Base-by-base conservation (phyloP, 2,113 vertebrate species). In the Neodon shergylaensis region DNA sequence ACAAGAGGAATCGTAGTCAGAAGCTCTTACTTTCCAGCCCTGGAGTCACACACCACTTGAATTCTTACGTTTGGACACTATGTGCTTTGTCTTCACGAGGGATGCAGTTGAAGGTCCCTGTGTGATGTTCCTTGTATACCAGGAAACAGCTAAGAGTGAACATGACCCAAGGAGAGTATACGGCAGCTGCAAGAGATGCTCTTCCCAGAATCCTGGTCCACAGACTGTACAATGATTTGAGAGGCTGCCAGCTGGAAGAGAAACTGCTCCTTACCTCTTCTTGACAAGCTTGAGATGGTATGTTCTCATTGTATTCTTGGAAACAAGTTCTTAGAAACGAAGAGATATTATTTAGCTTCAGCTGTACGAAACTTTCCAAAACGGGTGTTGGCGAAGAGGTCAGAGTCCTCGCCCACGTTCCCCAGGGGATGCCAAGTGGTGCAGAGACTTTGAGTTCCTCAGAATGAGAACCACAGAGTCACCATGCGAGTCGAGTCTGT, bases 31-130 rank as follows among this genome's bases (percentile, higher is more conserved):
- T n/a, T 63, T 11, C 14, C 4, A 36, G 19, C 26, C 70, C 36
- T 36, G 7, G 28, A n/a, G 36, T 9, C 28, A n/a, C 0, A 0
- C 1, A 0, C 3, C 28, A 3, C 21, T 52, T 17, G n/a, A 58
- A 3, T 49, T 49, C 49, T 68, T 7, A 65, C 9, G 42, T 17
- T 7, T 28, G 24, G 13, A 31, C 86, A 44, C 31, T 54, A 0
- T 13, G 0, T 24, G 52, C 58, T 31, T 36, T 76, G 70, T 68
- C 76, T 63, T 14, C 39, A 0, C 13, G 21, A 49, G 66, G 39
- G 22, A 52, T 42, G 24, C 5, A 24, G 28, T 0, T 3, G 6
- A 66, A 44, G 28, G 6, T 2, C 39, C 36, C 10, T 14, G 3
- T 7, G 5, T 2, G 22, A 31, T 7, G 7, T 8, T 19, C 19